phyloP scores from a whole-genome alignment of 2,113 vertebrate genomes.

The Phainopepla nitens region DNA sequence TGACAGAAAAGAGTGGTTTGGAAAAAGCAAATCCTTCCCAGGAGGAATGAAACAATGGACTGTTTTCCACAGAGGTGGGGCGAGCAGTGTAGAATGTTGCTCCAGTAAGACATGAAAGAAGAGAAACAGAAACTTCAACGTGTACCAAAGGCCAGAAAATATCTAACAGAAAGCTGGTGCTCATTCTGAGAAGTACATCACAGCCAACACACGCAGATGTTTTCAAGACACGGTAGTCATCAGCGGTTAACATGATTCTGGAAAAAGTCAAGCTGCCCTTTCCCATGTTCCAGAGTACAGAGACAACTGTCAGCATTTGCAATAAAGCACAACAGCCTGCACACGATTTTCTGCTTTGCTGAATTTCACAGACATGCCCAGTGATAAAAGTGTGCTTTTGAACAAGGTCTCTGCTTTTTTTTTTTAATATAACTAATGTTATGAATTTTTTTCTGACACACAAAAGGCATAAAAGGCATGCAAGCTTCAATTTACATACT shows the following conservation, averaged over 20 bases:
- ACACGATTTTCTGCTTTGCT: conserved; percentile 4
- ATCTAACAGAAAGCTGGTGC: background rate
- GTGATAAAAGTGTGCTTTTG: background rate
- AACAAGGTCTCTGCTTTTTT: background rate
- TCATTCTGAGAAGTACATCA: background rate
- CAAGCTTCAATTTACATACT: background rate
- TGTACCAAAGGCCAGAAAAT: background rate
- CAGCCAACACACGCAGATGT: conserved; percentile 1
- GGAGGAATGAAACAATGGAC: background rate
- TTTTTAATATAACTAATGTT: background rate
- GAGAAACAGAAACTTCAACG: background rate
- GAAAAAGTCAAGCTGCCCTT: conserved; percentile 38
- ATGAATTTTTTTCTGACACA: background rate
- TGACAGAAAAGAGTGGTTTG: background rate
- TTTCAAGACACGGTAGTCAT: background rate
- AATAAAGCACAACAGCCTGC: conserved; percentile 7
- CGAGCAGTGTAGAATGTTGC: background rate
- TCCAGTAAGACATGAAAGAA: background rate
- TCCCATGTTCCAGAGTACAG: background rate
- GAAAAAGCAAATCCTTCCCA: background rate
- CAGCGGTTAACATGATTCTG: background rate
- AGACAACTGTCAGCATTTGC: conserved; percentile 1
- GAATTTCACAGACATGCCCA: conserved; percentile 27
- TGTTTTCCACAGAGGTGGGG: background rate
- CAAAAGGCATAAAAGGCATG: background rate